Evolutionary conservation across 2,888 invertebrate species (phyloP).

Genomic region (Rotaria sp.): DNA sequence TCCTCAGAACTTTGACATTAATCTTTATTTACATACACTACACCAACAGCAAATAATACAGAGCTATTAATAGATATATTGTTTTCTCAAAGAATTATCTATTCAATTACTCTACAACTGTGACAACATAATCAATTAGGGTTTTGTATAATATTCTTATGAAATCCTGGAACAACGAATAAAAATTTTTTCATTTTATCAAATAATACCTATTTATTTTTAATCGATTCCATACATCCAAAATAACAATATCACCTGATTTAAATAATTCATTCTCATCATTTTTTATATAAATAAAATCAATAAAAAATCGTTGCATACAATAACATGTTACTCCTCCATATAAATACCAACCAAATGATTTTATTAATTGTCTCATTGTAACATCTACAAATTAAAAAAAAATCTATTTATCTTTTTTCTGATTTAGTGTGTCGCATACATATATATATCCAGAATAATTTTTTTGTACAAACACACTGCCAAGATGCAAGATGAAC

Average conservation of each 20-base stretch:
- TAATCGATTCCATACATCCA: background rate
- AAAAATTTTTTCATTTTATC: too few relatives aligned
- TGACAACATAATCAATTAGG: too few relatives aligned
- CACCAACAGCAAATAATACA: too few relatives aligned
- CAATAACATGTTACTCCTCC: conserved; percentile 6
- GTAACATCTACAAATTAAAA: background rate
- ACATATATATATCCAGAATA: background rate
- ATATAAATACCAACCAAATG: conserved; percentile 2
- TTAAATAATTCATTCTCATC: background rate
- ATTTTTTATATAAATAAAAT: background rate
- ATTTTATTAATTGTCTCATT: background rate
- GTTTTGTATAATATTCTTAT: too few relatives aligned
- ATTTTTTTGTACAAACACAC: conserved; percentile 1
- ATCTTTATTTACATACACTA: too few relatives aligned
- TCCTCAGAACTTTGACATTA: too few relatives aligned
- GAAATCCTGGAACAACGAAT: too few relatives aligned
- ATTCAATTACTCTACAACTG: too few relatives aligned
- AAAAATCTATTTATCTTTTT: background rate
- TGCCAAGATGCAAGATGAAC: background rate
- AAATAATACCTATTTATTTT: background rate
- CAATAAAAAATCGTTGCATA: background rate
- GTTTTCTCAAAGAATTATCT: too few relatives aligned
- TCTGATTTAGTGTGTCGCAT: background rate
- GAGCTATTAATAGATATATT: too few relatives aligned
- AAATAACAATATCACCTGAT: background rate